Conservation (phyloP, 2,113 vertebrate genomes). For the Bos javanicus region DNA sequence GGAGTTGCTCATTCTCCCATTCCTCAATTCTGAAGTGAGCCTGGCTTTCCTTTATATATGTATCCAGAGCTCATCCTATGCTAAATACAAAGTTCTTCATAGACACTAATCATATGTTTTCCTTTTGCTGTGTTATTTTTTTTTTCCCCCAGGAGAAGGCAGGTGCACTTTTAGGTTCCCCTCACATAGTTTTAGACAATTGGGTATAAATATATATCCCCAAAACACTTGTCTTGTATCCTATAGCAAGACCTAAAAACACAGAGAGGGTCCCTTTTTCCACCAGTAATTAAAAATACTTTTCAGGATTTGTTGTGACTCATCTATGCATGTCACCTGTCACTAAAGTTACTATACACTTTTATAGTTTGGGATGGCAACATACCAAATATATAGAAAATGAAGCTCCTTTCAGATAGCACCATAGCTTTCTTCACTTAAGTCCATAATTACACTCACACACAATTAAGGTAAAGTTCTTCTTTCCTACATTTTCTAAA, state of each 20-base stretch:
- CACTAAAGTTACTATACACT: not conserved
- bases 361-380: not conserved
- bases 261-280: constrained; percentile 12
- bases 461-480: not conserved
- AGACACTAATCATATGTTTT: not conserved
- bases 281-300: constrained; percentile 31
- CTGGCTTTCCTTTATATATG: not conserved
- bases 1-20: not conserved
- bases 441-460: not conserved
- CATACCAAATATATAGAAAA: constrained; percentile 6
- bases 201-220: not conserved
- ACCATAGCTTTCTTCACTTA: not conserved
- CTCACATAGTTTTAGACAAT: not conserved
- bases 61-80: not conserved
- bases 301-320: constrained; percentile 23
- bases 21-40: not conserved
- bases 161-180: not conserved
- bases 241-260: constrained; percentile 16
- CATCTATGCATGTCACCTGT: not conserved
- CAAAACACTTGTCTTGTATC: not conserved
- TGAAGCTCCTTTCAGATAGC: constrained; percentile 35
- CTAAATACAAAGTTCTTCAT: not conserved
- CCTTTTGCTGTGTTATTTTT: not conserved
- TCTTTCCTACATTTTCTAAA: not conserved
- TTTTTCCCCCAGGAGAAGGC: not conserved